A percentile compares a stretch with the other conserved stretches of the same genome.
Conservation (phyloP, 1,140 invertebrate genomes). For the Heliothis subflexa region DNA sequence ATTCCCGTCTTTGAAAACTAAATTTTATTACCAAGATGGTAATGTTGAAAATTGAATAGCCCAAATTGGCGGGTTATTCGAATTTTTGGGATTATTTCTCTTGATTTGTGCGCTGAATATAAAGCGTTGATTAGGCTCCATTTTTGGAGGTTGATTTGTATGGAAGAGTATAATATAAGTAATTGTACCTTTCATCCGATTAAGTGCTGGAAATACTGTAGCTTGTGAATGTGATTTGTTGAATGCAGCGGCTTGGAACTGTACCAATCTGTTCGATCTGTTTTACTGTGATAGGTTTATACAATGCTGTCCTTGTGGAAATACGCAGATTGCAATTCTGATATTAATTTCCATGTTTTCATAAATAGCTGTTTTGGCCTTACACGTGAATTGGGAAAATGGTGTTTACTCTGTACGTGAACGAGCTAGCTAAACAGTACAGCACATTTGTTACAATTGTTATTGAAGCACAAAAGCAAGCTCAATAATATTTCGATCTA, state of each 20-base stretch:
- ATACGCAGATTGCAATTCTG: neutral
- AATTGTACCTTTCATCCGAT: neutral
- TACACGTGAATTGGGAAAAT: no score
- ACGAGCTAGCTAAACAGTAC: no score
- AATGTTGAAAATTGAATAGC: constrained; percentile 12
- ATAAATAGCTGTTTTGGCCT: neutral
- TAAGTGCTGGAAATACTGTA: neutral
- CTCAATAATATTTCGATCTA: neutral
- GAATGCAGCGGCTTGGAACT: constrained; percentile 22
- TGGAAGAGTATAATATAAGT: neutral
- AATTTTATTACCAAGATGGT: constrained; percentile 1
- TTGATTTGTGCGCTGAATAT: constrained; percentile 9
- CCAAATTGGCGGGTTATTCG: neutral
- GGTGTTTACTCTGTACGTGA: no score
- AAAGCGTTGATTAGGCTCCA: constrained; percentile 3
- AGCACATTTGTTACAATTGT: no score
- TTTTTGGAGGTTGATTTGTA: constrained; percentile 1
- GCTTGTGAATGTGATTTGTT: constrained; percentile 1
- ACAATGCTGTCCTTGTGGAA: neutral
- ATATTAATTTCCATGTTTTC: neutral
- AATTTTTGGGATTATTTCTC: constrained; percentile 7
- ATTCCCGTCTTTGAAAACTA: neutral
- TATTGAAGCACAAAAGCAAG: neutral
- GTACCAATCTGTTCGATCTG: constrained; percentile 1
- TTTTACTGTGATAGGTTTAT: constrained; percentile 4